Evolutionary conservation across 2,888 invertebrate genomes (phyloP).

Genomic region (Gibbula magus): DNA sequence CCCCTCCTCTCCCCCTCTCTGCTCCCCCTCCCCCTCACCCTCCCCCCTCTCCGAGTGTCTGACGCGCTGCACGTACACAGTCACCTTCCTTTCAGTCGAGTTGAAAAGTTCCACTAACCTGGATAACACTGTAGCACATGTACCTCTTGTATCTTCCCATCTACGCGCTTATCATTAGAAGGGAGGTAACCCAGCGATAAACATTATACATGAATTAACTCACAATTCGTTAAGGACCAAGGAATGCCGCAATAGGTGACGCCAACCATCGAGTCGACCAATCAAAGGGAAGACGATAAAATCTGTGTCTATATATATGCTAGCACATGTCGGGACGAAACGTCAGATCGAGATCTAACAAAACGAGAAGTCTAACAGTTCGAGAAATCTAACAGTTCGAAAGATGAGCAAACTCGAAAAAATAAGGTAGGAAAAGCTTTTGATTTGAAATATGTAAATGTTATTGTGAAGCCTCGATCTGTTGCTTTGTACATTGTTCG

Average conservation of each 20-base stretch:
- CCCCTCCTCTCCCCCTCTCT: no score
- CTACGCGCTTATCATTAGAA: neutral
- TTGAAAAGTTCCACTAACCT: no score
- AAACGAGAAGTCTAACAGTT: no score
- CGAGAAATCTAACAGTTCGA: neutral
- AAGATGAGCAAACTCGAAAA: constrained; percentile 1
- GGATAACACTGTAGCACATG: no score
- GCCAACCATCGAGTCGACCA: neutral
- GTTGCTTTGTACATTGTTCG: no score
- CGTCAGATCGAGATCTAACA: no score
- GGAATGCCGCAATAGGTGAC: neutral
- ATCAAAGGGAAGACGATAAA: neutral
- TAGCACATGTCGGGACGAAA: neutral
- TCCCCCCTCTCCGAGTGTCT: neutral
- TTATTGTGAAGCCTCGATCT: no score
- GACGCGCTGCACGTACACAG: neutral
- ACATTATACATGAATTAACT: neutral
- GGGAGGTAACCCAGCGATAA: neutral
- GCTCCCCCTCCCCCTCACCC: no score
- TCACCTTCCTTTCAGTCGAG: neutral
- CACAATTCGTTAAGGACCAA: neutral
- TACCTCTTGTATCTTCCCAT: no score
- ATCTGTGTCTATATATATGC: constrained; percentile 5
- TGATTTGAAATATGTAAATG: no score
- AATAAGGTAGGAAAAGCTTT: neutral